These are phyloP conservation scores for Lacerta viridis DNA, from an alignment of 2,797 vertebrate species.

Conservation along the genomic window DNA sequence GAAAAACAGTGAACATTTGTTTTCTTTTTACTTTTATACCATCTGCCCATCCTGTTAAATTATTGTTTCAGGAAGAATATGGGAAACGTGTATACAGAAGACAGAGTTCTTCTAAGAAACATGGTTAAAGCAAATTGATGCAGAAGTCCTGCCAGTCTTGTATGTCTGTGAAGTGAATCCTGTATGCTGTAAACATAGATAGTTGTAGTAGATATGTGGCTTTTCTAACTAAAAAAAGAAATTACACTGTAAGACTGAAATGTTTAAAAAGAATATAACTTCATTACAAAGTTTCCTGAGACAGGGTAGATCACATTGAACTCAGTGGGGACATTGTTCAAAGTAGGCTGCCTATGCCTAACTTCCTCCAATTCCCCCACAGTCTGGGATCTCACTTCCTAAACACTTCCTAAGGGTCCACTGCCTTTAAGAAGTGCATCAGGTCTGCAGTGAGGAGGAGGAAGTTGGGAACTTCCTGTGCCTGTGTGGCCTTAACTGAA, in stretches of 20 bases:
- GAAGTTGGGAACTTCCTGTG: neutral
- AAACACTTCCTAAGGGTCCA: neutral
- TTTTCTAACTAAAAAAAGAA: neutral
- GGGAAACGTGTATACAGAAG: rapidly evolving
- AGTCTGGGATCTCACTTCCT: neutral
- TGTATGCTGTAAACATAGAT: neutral
- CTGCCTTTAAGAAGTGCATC: neutral
- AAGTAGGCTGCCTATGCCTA: neutral
- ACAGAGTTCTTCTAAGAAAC: conserved; percentile 36
- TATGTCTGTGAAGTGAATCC: neutral
- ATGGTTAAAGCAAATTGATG: conserved; percentile 6
- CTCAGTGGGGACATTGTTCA: neutral
- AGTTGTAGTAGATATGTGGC: neutral
- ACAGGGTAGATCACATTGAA: neutral
- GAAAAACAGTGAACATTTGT: conserved; percentile 61
- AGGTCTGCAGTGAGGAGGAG: neutral
- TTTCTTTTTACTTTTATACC: conserved; percentile 52
- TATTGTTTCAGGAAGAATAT: neutral
- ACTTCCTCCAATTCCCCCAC: neutral
- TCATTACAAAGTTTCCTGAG: neutral
- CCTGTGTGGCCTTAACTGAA: neutral
- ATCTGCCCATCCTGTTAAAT: conserved; percentile 58
- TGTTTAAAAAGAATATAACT: neutral
- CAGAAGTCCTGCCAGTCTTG: neutral
- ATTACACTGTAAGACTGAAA: neutral